Conservation (phyloP, 2,113 vertebrate genomes). For the Gnathonemus longibarbis region DNA sequence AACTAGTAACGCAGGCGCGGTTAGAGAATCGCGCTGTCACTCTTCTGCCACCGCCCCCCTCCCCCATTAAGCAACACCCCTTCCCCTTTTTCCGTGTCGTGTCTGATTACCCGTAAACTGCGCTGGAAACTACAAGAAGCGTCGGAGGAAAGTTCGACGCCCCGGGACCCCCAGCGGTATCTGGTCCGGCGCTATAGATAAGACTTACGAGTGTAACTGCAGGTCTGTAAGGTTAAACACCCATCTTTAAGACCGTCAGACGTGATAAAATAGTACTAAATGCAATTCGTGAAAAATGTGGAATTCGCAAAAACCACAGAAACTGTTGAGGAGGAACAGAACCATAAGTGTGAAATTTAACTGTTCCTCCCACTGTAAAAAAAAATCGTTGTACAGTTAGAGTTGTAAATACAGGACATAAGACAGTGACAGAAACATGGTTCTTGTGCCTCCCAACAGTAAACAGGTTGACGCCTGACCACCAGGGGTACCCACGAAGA, state of each 20-base stretch:
- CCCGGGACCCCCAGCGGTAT: background rate
- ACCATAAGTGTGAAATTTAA: background rate
- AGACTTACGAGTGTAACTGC: background rate
- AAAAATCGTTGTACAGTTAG: background rate
- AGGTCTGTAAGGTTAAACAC: background rate
- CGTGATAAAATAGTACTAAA: background rate
- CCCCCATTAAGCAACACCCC: background rate
- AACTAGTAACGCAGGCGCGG: background rate
- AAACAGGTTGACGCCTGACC: background rate
- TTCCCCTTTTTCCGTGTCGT: background rate
- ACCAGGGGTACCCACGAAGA: background rate
- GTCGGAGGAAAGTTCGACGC: background rate
- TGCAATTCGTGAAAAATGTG: background rate
- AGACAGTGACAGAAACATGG: background rate
- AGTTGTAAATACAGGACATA: background rate
- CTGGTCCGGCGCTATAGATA: background rate
- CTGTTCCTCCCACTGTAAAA: background rate
- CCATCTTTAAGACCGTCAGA: background rate
- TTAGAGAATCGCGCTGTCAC: slow-evolving; percentile 22
- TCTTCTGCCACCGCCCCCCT: background rate
- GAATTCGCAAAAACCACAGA: background rate
- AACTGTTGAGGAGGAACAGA: background rate
- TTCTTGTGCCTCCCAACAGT: background rate
- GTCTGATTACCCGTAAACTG: background rate
- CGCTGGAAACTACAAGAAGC: background rate